A percentile compares a stretch with the other conserved stretches of the same genome.
phyloP scores from a whole-genome alignment of 2,888 invertebrate species.

The Cheilosia vulpina region DNA sequence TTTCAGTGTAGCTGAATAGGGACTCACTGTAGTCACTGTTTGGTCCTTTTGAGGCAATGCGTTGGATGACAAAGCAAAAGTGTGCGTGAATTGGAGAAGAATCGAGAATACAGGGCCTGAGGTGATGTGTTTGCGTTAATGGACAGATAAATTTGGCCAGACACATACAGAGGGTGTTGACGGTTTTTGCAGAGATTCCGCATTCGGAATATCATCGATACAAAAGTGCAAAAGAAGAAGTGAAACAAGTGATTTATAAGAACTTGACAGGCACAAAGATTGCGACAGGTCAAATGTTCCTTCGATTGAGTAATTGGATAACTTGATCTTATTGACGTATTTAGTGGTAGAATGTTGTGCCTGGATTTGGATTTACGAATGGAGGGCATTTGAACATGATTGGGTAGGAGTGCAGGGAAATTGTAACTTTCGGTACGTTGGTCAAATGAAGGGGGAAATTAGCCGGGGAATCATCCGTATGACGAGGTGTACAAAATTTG shows the following conservation, averaged over 20 bases:
- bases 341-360: too few relatives aligned
- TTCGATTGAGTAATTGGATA: not conserved
- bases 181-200: conserved; percentile 35
- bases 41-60: conserved; percentile 17
- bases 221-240: not conserved
- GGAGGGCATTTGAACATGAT: too few relatives aligned
- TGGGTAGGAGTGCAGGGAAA: too few relatives aligned
- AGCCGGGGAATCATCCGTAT: too few relatives aligned
- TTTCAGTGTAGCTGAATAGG: conserved; percentile 4
- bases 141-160: conserved; percentile 55
- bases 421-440: too few relatives aligned
- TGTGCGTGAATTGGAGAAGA: conserved; percentile 19
- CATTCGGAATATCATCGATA: not conserved
- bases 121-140: conserved; percentile 41
- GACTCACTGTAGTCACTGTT: conserved; percentile 24
- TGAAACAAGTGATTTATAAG: not conserved
- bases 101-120: not conserved
- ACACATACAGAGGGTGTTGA: conserved; percentile 45
- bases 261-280: conserved; percentile 1
- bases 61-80: conserved; percentile 28
- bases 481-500: too few relatives aligned
- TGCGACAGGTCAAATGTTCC: not conserved
- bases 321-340: conserved; percentile 1
- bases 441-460: too few relatives aligned
- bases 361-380: too few relatives aligned